Evolutionary conservation across 2,888 invertebrate genomes (phyloP), one percentile per base, ranked within the genome.

Genomic region (Loripinus fragilis): DNA sequence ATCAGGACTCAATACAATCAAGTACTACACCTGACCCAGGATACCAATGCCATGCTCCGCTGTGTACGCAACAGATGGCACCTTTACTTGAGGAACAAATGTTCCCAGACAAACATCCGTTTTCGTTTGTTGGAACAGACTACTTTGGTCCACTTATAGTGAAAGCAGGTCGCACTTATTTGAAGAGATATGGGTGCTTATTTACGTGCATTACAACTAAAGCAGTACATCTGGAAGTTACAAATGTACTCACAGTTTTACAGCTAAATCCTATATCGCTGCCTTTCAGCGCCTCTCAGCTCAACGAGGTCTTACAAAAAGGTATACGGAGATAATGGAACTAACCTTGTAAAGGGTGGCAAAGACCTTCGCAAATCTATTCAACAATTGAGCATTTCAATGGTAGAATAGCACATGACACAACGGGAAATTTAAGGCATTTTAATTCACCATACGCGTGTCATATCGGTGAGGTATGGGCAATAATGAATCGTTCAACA

Each of bases 141-240:
- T 78, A 67, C 50, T 85, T 85, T 45, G 83, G 83, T 8, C 85
- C 82, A 1, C 38, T 83, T 15, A 35, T 50, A 12, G 71, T 83
- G 15, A 80, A 82, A 55, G 41, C 41, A 15, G 74, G 74, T 41
- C 48, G 74, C 3, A 35, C 52, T 25, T 20, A 35, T 33, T 65
- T 76, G 2, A 81, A 83, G 50, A 68, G 73, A 33, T 80, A 80
- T 41, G 83, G 81, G 7, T 79, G 78, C 60, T 20, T 81, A n/a
- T 80, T 81, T 25, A 81, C 85, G 0, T 85, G 83, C 50, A 35
- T 81, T 17, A 73, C 60, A 10, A 75, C 71, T 7, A 71, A 71
- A 55, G 75, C 79, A 69, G 69, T 76, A 1, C 65, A 80, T 66
- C 25, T 76, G n/a, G 76, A 80, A 70, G 48, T 76, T 5, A 65